A percentile compares a stretch with the other conserved stretches of the same genome.
Evolutionary conservation across 2,888 invertebrate genomes (phyloP).

Genomic region (Yponomeuta sedellus): DNA sequence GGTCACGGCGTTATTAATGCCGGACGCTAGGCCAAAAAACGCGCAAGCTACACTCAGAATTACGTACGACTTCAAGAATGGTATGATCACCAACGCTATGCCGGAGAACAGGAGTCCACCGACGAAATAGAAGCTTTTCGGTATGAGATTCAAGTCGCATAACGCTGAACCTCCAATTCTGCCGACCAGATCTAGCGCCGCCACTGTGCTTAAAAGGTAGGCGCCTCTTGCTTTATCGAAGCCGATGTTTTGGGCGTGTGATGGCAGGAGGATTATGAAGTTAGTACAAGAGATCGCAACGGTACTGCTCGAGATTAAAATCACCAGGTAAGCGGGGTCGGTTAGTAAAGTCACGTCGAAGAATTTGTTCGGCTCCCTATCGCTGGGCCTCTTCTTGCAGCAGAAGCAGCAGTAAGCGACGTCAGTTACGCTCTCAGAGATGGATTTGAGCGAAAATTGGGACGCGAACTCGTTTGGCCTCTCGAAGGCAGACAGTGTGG

Average conservation of each 20-base stretch:
- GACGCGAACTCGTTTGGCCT: slow-evolving; percentile 86
- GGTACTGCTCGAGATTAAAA: slow-evolving; percentile 88
- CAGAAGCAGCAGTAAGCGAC: slow-evolving; percentile 63
- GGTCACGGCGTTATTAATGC: slow-evolving; percentile 89
- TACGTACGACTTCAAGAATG: slow-evolving; percentile 79
- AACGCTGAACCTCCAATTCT: slow-evolving; percentile 90
- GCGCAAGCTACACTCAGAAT: slow-evolving; percentile 82
- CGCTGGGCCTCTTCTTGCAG: slow-evolving; percentile 47
- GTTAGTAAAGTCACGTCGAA: slow-evolving; percentile 83
- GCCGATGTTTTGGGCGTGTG: slow-evolving; percentile 82
- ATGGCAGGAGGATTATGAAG: slow-evolving; percentile 88
- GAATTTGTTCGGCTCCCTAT: slow-evolving; percentile 75
- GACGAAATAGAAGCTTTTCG: slow-evolving; percentile 88
- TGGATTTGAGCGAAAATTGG: slow-evolving; percentile 83
- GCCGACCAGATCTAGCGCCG: slow-evolving; percentile 87
- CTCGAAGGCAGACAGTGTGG: slow-evolving; percentile 85
- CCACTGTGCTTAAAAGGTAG: slow-evolving; percentile 86
- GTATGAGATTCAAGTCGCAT: slow-evolving; percentile 85
- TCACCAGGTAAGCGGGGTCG: slow-evolving; percentile 88
- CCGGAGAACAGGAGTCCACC: slow-evolving; percentile 88
- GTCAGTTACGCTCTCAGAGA: slow-evolving; percentile 76
- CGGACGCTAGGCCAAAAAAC: slow-evolving; percentile 87
- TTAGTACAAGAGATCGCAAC: slow-evolving; percentile 93
- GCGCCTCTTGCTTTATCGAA: slow-evolving; percentile 84
- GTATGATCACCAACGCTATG: slow-evolving; percentile 82